These are phyloP conservation scores for Rhinoraja longicauda DNA, from an alignment of 2,797 vertebrate species.

Conservation along the genomic window DNA sequence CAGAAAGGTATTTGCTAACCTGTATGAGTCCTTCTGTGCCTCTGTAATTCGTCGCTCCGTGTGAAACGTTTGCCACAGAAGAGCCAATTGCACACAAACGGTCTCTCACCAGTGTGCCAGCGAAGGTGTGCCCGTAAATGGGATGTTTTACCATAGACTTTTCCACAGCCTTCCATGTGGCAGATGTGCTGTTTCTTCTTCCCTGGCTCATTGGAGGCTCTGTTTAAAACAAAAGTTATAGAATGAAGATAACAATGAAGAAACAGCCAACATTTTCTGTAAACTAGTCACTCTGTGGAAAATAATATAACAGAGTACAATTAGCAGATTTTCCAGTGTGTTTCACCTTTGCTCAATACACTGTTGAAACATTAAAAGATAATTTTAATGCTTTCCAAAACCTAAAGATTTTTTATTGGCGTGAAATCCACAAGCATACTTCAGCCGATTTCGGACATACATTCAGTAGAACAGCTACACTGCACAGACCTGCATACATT, in stretches of 20 bases:
- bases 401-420: background rate
- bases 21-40: slow-evolving; percentile 95
- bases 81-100: slow-evolving; percentile 98
- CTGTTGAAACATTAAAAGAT: background rate
- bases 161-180: slow-evolving; percentile 96
- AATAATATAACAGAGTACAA: background rate
- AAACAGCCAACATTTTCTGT: background rate
- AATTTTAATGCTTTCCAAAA: too few species aligned
- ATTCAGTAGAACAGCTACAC: background rate
- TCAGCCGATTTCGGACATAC: background rate
- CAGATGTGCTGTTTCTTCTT: slow-evolving; percentile 99
- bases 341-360: background rate
- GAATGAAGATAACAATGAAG: background rate
- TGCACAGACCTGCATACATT: background rate
- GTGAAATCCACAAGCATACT: background rate
- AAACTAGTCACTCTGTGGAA: background rate
- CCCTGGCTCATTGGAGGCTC: slow-evolving; percentile 85
- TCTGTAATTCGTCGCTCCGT: slow-evolving; percentile 90
- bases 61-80: slow-evolving; percentile 98
- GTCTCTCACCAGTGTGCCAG: slow-evolving; percentile 98
- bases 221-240: slow-evolving; percentile 46
- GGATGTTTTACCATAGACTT: slow-evolving; percentile 97
- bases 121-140: slow-evolving; percentile 95
- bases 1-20: slow-evolving; percentile 56
- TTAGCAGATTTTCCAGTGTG: background rate